phyloP scores from a whole-genome alignment of 2,797 vertebrate species.

The Aphelocoma californica region DNA sequence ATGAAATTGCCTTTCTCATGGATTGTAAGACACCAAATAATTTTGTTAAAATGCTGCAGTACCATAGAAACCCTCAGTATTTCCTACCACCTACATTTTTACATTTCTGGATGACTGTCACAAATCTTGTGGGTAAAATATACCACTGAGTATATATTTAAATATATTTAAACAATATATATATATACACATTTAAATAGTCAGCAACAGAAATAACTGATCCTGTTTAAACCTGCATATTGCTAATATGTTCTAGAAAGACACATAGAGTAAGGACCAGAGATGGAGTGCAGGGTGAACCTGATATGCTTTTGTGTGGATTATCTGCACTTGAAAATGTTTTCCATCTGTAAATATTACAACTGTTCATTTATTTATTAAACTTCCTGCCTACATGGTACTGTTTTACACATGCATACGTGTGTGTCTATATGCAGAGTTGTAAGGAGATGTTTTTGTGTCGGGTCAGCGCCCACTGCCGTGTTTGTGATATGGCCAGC shows the following conservation, averaged over 20 bases:
- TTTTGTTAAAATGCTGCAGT: not conserved
- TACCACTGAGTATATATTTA: not conserved
- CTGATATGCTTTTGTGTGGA: not conserved
- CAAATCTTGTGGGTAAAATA: not conserved
- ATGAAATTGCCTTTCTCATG: not conserved
- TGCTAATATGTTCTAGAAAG: not conserved
- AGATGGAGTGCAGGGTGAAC: not conserved
- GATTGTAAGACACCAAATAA: not conserved
- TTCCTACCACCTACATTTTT: not conserved
- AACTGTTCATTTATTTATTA: not conserved
- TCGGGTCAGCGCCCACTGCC: not conserved
- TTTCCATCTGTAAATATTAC: not conserved
- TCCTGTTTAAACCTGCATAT: not conserved
- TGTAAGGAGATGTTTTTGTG: not conserved
- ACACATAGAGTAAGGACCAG: not conserved
- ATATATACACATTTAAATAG: not conserved
- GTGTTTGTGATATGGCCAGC: not conserved
- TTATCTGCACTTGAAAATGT: not conserved
- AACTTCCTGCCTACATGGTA: not conserved
- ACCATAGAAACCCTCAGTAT: not conserved
- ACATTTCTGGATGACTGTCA: not conserved
- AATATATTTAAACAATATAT: not conserved
- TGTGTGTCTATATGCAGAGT: not conserved
- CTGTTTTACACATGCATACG: not conserved
- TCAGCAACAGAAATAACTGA: not conserved